Evolutionary conservation across 2,888 invertebrate species (phyloP).

Genomic region (Cotesia congregata): DNA sequence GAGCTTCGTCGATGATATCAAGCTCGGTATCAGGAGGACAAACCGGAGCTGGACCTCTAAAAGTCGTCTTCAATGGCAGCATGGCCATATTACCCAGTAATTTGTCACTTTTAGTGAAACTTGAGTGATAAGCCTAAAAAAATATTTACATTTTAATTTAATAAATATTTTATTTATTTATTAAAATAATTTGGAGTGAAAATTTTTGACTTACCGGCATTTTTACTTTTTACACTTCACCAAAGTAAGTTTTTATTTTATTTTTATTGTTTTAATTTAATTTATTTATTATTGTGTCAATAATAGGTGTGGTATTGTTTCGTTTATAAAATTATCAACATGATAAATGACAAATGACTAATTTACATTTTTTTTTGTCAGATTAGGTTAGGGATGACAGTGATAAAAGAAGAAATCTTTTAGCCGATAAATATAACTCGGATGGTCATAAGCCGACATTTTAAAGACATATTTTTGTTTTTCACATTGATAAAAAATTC

Average conservation of each 20-base stretch:
- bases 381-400: no score
- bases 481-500: no score
- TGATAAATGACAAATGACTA: no score
- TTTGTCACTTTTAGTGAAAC: constrained; percentile 81
- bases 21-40: constrained; percentile 74
- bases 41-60: constrained; percentile 90
- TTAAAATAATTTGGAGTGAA: no score
- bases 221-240: neutral
- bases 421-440: no score
- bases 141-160: constrained; percentile 22
- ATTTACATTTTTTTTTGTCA: no score
- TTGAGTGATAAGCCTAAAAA: constrained; percentile 95
- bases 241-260: neutral
- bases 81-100: constrained; percentile 93
- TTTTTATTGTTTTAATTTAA: neutral
- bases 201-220: neutral
- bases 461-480: no score
- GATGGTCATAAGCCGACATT: no score
- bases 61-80: constrained; percentile 90
- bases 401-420: no score
- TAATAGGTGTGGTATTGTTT: no score
- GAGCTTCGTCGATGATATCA: constrained; percentile 97
- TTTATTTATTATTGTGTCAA: neutral
- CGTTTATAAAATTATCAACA: no score
- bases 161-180: neutral